Base-by-base conservation (phyloP, 2,888 invertebrate species). In the Drosophila meridionalis region DNA sequence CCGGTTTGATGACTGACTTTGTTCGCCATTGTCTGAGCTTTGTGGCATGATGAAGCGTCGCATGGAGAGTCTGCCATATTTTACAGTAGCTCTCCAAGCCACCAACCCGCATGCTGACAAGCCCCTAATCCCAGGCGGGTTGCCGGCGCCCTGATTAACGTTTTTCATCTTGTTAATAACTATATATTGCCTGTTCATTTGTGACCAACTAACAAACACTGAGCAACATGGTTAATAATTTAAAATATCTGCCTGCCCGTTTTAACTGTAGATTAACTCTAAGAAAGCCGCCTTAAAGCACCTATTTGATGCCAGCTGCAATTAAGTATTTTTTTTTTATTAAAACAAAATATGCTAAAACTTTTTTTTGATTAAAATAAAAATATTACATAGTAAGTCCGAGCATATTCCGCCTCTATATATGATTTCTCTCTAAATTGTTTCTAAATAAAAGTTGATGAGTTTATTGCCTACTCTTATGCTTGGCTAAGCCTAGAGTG, bases 121-220 rank as follows among this genome's bases (percentile, higher is more conserved):
- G 53, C 66, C 43, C 53, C 56, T 76, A 83, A 83, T 73, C 77
- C 69, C 69, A 42, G 50, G 52, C 81, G 61, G 53, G 32, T 45
- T 77, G 53, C 69, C 64, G 62, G 47, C 69, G 40, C 58, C 72
- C 79, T 84, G 88, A 84, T 84, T 87, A 89, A 85, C 72, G 72
- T 71, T 74, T 73, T 60, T 72, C 71, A 74, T 80, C 80, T 69
- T 65, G 71, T 72, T 75, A 82, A 73, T 83, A 81, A 81, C 78
- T 77, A 80, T 70, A 58, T 59, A 68, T 73, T 60, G 56, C 56
- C 42, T n/a, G 56, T 40, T 57, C 32, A 57, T 57, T 57, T 57
- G 56, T 32, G 20, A 42, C 32, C 56, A 57, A 42, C 56, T 42
- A 57, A 42, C 32, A 32, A 42, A 52, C 52, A 76, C 40, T 64